Base-by-base conservation (phyloP, 1,140 invertebrate genomes). In the Metopolophium dirhodum region DNA sequence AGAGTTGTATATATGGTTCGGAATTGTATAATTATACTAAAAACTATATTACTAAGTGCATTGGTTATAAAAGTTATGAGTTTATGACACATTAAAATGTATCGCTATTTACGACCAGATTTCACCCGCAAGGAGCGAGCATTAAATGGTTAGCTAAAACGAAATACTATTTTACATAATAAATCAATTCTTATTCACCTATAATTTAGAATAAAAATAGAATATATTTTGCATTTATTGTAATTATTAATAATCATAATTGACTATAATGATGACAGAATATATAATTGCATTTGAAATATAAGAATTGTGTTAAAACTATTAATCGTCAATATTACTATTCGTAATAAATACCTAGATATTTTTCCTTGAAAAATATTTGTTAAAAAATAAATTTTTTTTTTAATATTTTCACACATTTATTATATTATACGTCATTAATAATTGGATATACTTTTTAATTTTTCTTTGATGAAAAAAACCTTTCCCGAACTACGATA, bases 21-120 rank as follows among this genome's bases (percentile, higher is more conserved):
- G 35, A 83, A 83, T 83, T 9, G n/a, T 83, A 83, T 77, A 83
- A 83, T 83, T 47, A 86, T 47, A 86, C 41, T 86, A 86, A 86
- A 45, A 45, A 86, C 26, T 88, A 30, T 51, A n/a, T 51, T 41
- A 41, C 83, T 41, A 37, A 77, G 61, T 77, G 61, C 30, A 77
- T 77, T 77, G 61, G 61, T 77, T 77, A 77, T 77, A 77, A 77
- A 77, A 77, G 61, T 77, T 77, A 77, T 77, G 61, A 77, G 61
- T 77, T 77, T 77, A 77, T 35, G 61, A 77, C 61, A 77, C 61
- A 77, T 77, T 77, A 77, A 77, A 77, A n/a, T 77, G 61, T n/a
- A 77, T 77, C 61, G 61, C n/a, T 77, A 77, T 77, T 77, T 77
- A 77, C 61, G 61, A 77, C n/a, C 61, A 77, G 61, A 77, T 77